A percentile compares a stretch with the other conserved stretches of the same genome.
Evolutionary conservation across 2,113 vertebrate genomes (phyloP).

Genomic region (Archilochus colubris): DNA sequence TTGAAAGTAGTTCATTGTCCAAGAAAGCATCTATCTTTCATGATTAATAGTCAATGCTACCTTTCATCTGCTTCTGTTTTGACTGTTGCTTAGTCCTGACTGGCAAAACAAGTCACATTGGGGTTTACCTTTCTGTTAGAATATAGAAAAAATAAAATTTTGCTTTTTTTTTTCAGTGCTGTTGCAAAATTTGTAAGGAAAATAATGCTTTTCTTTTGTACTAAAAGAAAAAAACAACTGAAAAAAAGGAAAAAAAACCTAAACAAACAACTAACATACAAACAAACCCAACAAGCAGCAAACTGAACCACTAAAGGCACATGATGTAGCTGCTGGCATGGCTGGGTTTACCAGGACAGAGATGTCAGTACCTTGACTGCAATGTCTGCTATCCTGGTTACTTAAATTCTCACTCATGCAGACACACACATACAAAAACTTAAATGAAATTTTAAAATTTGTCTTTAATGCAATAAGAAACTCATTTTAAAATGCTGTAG

Average conservation of each 20-base stretch:
- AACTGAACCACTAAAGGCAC: background rate
- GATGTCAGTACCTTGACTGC: background rate
- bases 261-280: background rate
- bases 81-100: background rate
- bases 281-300: background rate
- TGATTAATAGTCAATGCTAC: background rate
- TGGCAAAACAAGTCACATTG: background rate
- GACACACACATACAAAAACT: background rate
- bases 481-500: background rate
- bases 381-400: background rate
- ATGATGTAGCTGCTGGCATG: background rate
- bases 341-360: background rate
- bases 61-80: background rate
- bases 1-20: slow-evolving; percentile 3
- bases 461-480: background rate
- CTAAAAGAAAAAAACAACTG: background rate
- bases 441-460: background rate
- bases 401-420: background rate
- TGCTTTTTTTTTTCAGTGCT: background rate
- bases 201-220: background rate
- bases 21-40: background rate
- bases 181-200: background rate
- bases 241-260: background rate
- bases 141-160: background rate
- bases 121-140: background rate